Conservation (phyloP, 2,888 invertebrate genomes). For the Fragum sueziense region DNA sequence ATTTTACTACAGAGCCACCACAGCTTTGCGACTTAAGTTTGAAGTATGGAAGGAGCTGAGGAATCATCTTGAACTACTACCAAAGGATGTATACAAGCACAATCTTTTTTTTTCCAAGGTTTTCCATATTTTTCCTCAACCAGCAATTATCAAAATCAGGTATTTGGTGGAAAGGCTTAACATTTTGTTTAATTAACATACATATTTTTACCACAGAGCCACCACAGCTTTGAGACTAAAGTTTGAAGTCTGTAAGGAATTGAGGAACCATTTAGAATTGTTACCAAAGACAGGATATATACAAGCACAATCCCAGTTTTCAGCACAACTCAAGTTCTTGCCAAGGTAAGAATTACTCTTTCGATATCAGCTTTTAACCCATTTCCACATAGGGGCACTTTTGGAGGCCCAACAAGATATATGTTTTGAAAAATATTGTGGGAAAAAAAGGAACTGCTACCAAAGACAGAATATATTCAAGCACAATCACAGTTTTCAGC, state of each 20-base stretch:
- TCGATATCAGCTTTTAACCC: no score
- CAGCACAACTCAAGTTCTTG: conserved; percentile 82
- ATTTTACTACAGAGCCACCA: conserved; percentile 80
- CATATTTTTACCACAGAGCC: no score
- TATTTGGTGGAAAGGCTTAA: no score
- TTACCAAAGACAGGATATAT: conserved; percentile 82
- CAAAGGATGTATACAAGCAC: conserved; percentile 82
- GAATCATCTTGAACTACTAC: conserved; percentile 81
- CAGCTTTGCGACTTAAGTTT: conserved; percentile 80
- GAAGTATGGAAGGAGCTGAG: conserved; percentile 80
- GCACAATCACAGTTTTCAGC: conserved; percentile 82
- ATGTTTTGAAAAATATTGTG: no score
- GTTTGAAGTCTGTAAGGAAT: conserved; percentile 81
- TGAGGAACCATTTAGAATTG: conserved; percentile 81
- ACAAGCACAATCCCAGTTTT: conserved; percentile 82
- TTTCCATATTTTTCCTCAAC: no score
- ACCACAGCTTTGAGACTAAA: conserved; percentile 79
- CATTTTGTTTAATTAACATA: no score
- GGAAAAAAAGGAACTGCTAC: no score
- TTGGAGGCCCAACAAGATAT: no score
- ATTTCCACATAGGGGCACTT: no score
- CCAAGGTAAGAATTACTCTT: no score
- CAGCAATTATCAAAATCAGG: no score
- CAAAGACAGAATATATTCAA: conserved; percentile 82
- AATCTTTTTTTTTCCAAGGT: no score